These are phyloP conservation scores for Oplegnathus fasciatus DNA, from an alignment of 2,113 vertebrate genomes.

Conservation along the genomic window DNA sequence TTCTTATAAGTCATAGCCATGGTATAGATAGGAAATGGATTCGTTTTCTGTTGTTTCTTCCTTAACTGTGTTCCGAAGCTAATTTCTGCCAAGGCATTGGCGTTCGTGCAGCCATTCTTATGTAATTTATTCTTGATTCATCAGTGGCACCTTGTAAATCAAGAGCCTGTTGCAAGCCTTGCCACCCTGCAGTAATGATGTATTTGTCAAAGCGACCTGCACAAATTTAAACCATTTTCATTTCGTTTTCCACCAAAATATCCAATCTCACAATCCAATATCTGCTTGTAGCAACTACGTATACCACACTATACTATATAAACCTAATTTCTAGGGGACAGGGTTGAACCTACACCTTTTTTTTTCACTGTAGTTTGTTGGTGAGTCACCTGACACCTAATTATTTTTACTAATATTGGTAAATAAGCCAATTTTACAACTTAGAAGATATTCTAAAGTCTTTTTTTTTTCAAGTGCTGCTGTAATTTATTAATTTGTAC, in stretches of 20 bases:
- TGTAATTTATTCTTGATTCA: background rate
- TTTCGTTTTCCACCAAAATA: background rate
- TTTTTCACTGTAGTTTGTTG: background rate
- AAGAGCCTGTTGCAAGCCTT: background rate
- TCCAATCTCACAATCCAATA: background rate
- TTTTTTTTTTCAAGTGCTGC: conserved; percentile 4
- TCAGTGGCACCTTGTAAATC: background rate
- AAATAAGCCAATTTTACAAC: background rate
- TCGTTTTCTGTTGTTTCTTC: background rate
- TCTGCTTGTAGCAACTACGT: background rate
- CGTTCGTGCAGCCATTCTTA: background rate
- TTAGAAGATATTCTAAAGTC: background rate
- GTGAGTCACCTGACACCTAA: background rate
- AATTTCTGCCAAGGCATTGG: background rate
- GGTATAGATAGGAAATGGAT: background rate
- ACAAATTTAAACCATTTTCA: conserved; percentile 1
- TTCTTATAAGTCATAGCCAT: background rate
- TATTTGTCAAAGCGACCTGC: background rate
- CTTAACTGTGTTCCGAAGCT: background rate
- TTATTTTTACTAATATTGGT: background rate
- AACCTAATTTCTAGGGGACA: background rate
- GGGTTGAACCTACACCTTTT: background rate
- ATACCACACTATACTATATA: too few species aligned
- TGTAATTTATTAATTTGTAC: background rate
- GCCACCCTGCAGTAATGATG: background rate